These are phyloP conservation scores for Microcebus lehilahytsara DNA, from an alignment of 2,113 vertebrate genomes.

Conservation along the genomic window DNA sequence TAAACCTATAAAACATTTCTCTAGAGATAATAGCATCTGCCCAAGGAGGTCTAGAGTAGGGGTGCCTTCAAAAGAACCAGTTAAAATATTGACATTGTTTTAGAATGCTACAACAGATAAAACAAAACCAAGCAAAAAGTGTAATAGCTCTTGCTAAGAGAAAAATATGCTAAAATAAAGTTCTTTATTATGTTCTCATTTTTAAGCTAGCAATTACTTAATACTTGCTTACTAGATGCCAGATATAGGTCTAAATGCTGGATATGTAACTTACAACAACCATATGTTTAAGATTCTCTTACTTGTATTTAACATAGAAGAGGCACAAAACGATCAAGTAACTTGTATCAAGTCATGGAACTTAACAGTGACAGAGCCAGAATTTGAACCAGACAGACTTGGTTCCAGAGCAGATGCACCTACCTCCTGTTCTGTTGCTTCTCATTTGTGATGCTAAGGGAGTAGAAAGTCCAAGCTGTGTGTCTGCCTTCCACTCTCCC, in stretches of 20 bases:
- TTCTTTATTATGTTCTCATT: background rate
- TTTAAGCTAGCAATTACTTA: background rate
- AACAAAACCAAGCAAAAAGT: background rate
- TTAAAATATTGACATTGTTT: background rate
- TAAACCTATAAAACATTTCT: background rate
- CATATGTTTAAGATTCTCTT: background rate
- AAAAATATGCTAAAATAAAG: background rate
- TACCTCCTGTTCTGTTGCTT: background rate
- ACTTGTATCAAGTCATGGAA: background rate
- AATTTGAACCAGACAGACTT: background rate
- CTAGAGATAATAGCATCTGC: background rate
- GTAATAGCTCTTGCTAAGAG: background rate
- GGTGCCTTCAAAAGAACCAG: background rate
- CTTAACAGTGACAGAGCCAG: background rate
- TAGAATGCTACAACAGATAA: background rate
- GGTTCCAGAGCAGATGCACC: background rate
- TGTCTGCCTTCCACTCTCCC: background rate
- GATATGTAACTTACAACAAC: background rate
- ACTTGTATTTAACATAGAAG: background rate
- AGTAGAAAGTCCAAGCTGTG: background rate
- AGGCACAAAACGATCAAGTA: background rate
- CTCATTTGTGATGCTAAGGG: background rate
- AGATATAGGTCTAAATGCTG: background rate
- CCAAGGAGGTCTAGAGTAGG: background rate
- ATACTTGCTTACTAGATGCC: background rate